Evolutionary conservation across 1,140 invertebrate species (phyloP), one percentile per base, ranked within the genome.

Genomic region (Drosophila teissieri): DNA sequence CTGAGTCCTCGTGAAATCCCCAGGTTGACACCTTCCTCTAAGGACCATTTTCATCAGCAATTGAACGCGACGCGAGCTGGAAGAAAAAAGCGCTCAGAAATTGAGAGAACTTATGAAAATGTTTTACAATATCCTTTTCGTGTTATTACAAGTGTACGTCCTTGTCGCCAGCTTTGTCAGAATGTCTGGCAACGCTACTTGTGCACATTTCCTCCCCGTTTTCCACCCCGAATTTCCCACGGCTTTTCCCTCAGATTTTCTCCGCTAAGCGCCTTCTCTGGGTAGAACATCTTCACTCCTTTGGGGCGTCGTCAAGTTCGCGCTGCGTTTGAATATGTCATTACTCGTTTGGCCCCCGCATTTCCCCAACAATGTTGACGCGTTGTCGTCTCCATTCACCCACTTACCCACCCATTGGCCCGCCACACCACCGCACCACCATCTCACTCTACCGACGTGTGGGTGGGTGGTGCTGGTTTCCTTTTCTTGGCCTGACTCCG

Each of bases 121-220:
- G 90, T 91, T 91, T 88, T 90, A 91, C 90, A 91, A 91, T 91
- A 91, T 91, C 90, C 90, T 91, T 91, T 90, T 91, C 89, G 91
- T 91, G 90, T 91, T 91, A 91, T 91, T 91, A 91, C 90, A 90
- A 83, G 74, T 88, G 84, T 89, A 83, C 67, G 90, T 91, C 81
- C 85, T 91, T 91, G 90, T 91, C 90, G 90, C 74, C 90, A 91
- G 80, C 85, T 91, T 91, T 90, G 85, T 90, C 90, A 91, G 81
- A 86, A 83, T 90, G 83, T 91, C 90, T 91, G 82, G 84, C 84
- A 88, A 88, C 83, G 72, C 83, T 83, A 69, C 61, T 54, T 42
- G 37, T 22, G 39, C 51, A 19, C 42, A 49, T 36, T 51, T 36
- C 27, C 10, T n/a, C 48, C 27, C 7, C 5, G 3, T 15, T 4